These are phyloP conservation scores for Merodon equestris DNA, from an alignment of 2,888 invertebrate genomes.

Conservation along the genomic window DNA sequence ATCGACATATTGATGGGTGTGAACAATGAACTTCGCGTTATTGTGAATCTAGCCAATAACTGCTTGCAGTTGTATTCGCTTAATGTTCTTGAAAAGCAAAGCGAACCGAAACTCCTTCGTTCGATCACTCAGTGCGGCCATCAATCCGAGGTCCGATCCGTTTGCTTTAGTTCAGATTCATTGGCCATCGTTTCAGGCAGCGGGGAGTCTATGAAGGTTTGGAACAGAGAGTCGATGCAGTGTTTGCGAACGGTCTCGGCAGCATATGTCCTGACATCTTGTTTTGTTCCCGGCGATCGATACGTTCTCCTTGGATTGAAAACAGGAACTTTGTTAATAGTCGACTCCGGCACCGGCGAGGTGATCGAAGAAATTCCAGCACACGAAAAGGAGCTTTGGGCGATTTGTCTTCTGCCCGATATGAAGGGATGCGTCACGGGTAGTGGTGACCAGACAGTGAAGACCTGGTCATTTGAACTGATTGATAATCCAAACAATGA, in stretches of 20 bases:
- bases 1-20: slow-evolving; percentile 85
- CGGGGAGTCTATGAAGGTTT: slow-evolving; percentile 93
- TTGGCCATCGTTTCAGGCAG: slow-evolving; percentile 92
- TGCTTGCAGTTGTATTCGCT: slow-evolving; percentile 85
- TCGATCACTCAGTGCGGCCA: slow-evolving; percentile 89
- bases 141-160: slow-evolving; percentile 91
- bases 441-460: slow-evolving; percentile 92
- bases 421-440: slow-evolving; percentile 91
- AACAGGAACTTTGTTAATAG: slow-evolving; percentile 88
- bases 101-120: slow-evolving; percentile 82
- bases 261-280: slow-evolving; percentile 84
- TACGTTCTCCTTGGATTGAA: slow-evolving; percentile 93
- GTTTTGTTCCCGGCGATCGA: slow-evolving; percentile 93
- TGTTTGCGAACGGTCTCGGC: slow-evolving; percentile 85
- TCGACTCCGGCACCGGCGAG: slow-evolving; percentile 90
- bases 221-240: slow-evolving; percentile 87
- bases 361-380: slow-evolving; percentile 91
- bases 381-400: slow-evolving; percentile 89
- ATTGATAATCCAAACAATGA: slow-evolving; percentile 84
- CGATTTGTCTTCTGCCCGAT: slow-evolving; percentile 88
- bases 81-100: slow-evolving; percentile 75
- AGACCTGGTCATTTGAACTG: slow-evolving; percentile 96
- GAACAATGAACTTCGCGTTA: slow-evolving; percentile 85
- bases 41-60: slow-evolving; percentile 86
- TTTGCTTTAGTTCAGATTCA: slow-evolving; percentile 95